Evolutionary conservation across 2,113 vertebrate genomes (phyloP), one percentile per base, ranked within the genome.

Genomic region (Nycticryphes semicollaris): DNA sequence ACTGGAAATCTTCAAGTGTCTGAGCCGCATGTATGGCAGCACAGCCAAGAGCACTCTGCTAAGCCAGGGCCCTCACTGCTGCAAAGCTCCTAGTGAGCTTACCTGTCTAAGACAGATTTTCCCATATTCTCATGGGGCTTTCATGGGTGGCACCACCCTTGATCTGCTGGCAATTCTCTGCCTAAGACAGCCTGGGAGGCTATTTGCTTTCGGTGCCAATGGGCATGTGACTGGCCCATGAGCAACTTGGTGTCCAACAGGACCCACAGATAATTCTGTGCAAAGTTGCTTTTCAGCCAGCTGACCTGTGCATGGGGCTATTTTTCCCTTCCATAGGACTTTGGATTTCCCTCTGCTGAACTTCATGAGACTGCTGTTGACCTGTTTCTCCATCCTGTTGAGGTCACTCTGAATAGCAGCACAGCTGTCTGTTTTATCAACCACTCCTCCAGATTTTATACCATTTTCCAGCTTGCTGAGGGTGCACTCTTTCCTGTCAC

Each of bases 101-200:
- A 9, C 43, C 10, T 21, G 19, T 28, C 56, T 22, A 8, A 39
- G 64, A 9, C 10, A 47, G 21, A 33, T 66, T 45, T 47, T 45
- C 43, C 37, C 0, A 1, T 16, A 19, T 23, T 21, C 27, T 30
- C 8, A 30, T 1, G 0, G 9, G 19, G 23, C 60, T 75, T 60
- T n/a, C 30, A 5, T 12, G 15, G 30, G 47, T 68, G 48, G 13
- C 27, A 73, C 5, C 25, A 47, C 33, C 59, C 28, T 15, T 17
- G 37, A 59, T 37, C 59, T 73, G 43, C 28, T 45, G 51, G 59
- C 19, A 33, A 14, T 6, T 15, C 18, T 70, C 48, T 50, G 24
- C 56, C 41, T 31, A 35, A 84, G 56, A 56, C 47, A 69, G 39
- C 54, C 39, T 47, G 24, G 70, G n/a, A 69, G 56, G 30, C 37